phyloP scores from a whole-genome alignment of 2,797 vertebrate genomes.

The Glossophaga mutica region DNA sequence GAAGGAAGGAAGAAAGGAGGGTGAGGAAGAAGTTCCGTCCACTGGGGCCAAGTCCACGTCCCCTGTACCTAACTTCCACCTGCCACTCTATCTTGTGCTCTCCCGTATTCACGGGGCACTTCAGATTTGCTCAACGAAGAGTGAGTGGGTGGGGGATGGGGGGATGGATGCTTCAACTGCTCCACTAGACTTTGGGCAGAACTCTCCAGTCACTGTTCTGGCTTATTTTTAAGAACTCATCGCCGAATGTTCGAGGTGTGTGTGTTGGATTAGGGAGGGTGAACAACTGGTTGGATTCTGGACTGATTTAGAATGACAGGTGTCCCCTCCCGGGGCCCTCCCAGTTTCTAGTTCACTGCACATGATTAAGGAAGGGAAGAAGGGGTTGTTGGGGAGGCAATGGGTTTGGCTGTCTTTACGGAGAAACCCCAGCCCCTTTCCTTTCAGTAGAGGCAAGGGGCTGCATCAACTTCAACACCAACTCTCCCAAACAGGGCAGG shows the following conservation, averaged over 20 bases:
- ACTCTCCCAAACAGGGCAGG: not conserved
- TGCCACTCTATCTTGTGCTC: not conserved
- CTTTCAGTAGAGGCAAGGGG: not conserved
- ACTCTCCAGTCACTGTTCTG: not conserved
- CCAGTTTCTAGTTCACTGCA: not conserved
- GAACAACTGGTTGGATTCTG: not conserved
- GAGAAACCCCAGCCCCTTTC: not conserved
- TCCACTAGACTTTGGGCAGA: not conserved
- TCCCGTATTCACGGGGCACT: rapidly evolving
- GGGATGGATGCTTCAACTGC: not conserved
- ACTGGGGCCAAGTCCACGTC: not conserved
- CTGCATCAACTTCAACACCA: not conserved
- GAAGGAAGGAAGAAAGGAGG: not conserved
- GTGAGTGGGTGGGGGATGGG: no score
- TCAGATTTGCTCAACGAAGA: not conserved
- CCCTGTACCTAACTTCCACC: not conserved
- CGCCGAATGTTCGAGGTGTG: not conserved
- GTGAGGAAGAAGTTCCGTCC: not conserved
- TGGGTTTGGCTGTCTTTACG: not conserved
- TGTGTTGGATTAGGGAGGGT: not conserved
- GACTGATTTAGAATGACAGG: not conserved
- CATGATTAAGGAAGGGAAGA: not conserved
- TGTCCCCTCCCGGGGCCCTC: not conserved
- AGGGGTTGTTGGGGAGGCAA: not conserved
- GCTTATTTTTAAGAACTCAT: not conserved